Percentiles rank a stretch among this genome's conserved stretches.
Evolutionary conservation across 2,888 invertebrate genomes (phyloP).

Genomic region (Melinaea menophilus): DNA sequence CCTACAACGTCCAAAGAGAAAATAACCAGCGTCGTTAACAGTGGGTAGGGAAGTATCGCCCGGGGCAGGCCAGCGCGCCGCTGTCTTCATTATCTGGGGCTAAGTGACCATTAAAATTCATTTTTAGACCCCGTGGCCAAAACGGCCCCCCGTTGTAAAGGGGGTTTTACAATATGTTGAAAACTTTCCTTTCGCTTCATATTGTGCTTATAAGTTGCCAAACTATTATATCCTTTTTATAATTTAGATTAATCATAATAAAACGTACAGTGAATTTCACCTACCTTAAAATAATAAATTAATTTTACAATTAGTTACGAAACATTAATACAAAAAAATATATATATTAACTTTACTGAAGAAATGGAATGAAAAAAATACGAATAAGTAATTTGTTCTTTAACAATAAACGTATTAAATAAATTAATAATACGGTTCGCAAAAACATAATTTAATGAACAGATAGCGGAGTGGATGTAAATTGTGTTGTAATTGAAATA

Average conservation of each 20-base stretch:
- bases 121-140: slow-evolving; percentile 49
- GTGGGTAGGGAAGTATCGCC: slow-evolving; percentile 23
- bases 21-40: slow-evolving; percentile 29
- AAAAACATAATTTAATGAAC: slow-evolving; percentile 17
- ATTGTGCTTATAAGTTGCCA: slow-evolving; percentile 2
- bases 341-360: too few species aligned
- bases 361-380: too few species aligned
- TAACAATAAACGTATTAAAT: background rate
- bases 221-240: background rate
- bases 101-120: slow-evolving; percentile 72
- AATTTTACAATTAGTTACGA: too few species aligned
- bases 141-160: slow-evolving; percentile 3
- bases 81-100: slow-evolving; percentile 59
- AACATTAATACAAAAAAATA: too few species aligned
- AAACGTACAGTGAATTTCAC: too few species aligned
- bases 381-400: background rate
- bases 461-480: slow-evolving; percentile 25
- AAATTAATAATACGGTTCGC: slow-evolving; percentile 9
- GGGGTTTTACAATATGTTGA: slow-evolving; percentile 13
- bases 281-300: too few species aligned
- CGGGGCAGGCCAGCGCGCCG: slow-evolving; percentile 35
- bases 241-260: background rate
- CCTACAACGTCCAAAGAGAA: slow-evolving; percentile 27
- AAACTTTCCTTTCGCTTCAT: slow-evolving; percentile 9
- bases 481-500: slow-evolving; percentile 33